Conservation (phyloP, 2,797 vertebrate genomes). For the Rhabdomys pumilio region DNA sequence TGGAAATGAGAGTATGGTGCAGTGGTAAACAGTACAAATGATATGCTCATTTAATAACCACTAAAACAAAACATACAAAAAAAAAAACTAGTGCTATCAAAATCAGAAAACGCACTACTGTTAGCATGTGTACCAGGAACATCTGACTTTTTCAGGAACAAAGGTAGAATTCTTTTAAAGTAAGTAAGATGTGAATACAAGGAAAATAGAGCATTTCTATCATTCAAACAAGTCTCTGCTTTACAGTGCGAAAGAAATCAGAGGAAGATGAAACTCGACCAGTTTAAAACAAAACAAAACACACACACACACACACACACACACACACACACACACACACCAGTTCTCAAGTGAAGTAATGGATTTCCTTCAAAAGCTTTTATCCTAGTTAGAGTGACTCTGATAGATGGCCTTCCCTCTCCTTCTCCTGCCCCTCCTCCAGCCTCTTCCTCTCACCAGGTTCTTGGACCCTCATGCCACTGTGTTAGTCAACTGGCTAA, state of each 20-base stretch:
- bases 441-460: neutral
- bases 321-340: too few relatives aligned
- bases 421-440: neutral
- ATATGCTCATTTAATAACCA: too few relatives aligned
- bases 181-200: neutral
- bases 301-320: too few relatives aligned
- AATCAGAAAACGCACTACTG: neutral
- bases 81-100: neutral
- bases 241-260: neutral
- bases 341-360: neutral
- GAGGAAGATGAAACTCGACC: neutral
- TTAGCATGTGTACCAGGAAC: neutral
- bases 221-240: neutral
- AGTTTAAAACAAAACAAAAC: neutral
- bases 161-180: neutral
- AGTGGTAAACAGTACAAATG: neutral
- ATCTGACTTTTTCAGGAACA: constrained; percentile 31
- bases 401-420: neutral
- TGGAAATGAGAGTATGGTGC: neutral
- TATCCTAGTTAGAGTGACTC: neutral
- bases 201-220: neutral
- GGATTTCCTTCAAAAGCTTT: constrained; percentile 1
- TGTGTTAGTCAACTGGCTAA: neutral
- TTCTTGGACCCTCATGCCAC: neutral
- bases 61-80: neutral